Percentiles rank a stretch among this genome's conserved stretches.
phyloP scores from a whole-genome alignment of 2,797 vertebrate species.

The Podarcis siculus region DNA sequence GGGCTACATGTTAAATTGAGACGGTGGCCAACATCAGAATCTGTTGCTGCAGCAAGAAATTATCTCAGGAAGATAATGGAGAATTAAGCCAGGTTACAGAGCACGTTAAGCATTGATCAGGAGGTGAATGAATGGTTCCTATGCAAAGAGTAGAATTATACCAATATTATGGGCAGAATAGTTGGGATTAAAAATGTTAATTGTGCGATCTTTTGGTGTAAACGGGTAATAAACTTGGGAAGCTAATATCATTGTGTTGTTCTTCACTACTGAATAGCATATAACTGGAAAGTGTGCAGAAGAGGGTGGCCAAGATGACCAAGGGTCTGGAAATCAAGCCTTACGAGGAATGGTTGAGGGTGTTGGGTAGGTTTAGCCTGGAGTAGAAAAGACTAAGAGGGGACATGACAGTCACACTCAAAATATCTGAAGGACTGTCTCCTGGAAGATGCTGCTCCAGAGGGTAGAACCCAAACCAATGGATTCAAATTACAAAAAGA shows the following conservation, averaged over 20 bases:
- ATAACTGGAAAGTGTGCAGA: not conserved
- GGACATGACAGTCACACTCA: no score
- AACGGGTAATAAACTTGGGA: not conserved
- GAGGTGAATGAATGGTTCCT: conserved; percentile 66
- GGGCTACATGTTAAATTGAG: conserved; percentile 72
- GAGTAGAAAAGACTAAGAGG: no score
- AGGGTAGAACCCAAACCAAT: no score
- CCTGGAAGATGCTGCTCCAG: no score
- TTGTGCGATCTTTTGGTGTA: not conserved
- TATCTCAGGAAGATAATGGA: conserved; percentile 69
- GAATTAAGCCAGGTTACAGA: conserved; percentile 68
- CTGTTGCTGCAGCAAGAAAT: conserved; percentile 69
- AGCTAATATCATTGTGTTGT: not conserved
- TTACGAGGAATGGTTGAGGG: no score
- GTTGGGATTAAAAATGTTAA: not conserved
- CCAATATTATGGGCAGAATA: not conserved
- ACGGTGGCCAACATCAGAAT: conserved; percentile 73
- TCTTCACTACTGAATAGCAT: not conserved
- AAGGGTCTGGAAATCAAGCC: no score
- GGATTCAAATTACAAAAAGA: no score
- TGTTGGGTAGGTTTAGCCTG: no score
- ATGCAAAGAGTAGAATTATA: not conserved
- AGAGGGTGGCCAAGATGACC: no score
- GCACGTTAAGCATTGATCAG: conserved; percentile 71
- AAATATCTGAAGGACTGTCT: no score